Base-by-base conservation (phyloP, 2,797 vertebrate genomes). In the Hozukius guyotensis region DNA sequence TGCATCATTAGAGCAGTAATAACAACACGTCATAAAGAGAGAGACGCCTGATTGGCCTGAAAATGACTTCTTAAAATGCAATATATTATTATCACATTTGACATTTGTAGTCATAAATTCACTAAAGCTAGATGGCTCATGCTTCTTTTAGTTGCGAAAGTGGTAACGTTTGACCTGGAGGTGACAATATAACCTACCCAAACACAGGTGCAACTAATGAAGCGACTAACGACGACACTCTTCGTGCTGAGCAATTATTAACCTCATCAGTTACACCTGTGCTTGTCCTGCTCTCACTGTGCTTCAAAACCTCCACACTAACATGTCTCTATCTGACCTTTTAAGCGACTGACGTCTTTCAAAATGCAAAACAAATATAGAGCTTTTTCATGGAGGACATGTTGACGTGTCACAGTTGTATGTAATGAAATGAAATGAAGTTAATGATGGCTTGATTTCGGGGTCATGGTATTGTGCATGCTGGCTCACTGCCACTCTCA, bases 1-100 rank as follows among this genome's bases (percentile, higher is more conserved):
- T 85, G 92, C 92, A 93, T 93, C 93, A 89, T 95, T 93, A 92
- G 92, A 94, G 87, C 90, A 77, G 84, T 87, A 88, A 93, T 92
- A 93, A 89, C 86, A 82, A 90, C 87, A 46, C 46, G 64, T 81
- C 83, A 86, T 85, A n/a, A 91, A 83, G 64, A 75, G 68, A 82
- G 83, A 83, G 83, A 89, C 74, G 85, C 85, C 85, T 85, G 92
- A 93, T 93, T 92, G 87, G 86, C 77, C 71, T 77, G 74, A 75
- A 88, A 90, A 91, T 93, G 63, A 90, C 85, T 92, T 85, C 53
- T 86, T 86, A 72, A 92, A 93, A 89, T 74, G 77, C 73, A 79
- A 77, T 81, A 79, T 67, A 80, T 83, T 85, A 88, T 83, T 79
- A 64, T 60, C 36, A n/a, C n/a, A n/a, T n/a, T n/a, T n/a, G n/a